These are phyloP conservation scores for Theristicus caerulescens DNA, from an alignment of 2,113 vertebrate genomes.

Conservation along the genomic window DNA sequence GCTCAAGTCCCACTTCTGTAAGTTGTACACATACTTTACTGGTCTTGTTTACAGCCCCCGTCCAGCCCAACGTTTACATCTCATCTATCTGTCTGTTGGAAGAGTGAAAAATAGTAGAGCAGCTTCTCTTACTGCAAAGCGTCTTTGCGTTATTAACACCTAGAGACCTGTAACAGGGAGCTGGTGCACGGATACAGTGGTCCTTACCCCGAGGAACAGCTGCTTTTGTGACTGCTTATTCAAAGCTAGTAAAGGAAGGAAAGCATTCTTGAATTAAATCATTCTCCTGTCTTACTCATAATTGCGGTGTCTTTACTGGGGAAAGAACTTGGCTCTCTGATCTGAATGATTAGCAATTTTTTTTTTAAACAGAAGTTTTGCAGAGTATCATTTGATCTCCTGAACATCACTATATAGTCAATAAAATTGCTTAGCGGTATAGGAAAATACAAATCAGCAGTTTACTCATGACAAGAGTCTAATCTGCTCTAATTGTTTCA, in stretches of 20 bases:
- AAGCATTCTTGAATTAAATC: not conserved
- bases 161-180: not conserved
- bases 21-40: rapidly evolving
- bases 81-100: not conserved
- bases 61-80: not conserved
- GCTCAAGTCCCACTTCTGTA: not conserved
- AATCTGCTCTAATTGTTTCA: not conserved
- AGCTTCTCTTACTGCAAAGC: not conserved
- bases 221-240: not conserved
- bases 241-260: not conserved
- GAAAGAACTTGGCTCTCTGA: not conserved
- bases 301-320: not conserved
- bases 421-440: not conserved
- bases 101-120: not conserved
- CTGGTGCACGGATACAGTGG: rapidly evolving
- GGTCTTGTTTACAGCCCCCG: not conserved
- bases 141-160: rapidly evolving
- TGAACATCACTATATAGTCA: not conserved
- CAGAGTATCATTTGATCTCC: not conserved
- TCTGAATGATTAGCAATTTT: not conserved
- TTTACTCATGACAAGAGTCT: not conserved
- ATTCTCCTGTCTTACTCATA: not conserved
- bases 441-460: not conserved
- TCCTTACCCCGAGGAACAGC: not conserved
- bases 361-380: not conserved